A percentile compares a stretch with the other conserved stretches of the same genome.
Evolutionary conservation across 2,113 vertebrate species (phyloP).

Genomic region (Eubucco bourcierii): DNA sequence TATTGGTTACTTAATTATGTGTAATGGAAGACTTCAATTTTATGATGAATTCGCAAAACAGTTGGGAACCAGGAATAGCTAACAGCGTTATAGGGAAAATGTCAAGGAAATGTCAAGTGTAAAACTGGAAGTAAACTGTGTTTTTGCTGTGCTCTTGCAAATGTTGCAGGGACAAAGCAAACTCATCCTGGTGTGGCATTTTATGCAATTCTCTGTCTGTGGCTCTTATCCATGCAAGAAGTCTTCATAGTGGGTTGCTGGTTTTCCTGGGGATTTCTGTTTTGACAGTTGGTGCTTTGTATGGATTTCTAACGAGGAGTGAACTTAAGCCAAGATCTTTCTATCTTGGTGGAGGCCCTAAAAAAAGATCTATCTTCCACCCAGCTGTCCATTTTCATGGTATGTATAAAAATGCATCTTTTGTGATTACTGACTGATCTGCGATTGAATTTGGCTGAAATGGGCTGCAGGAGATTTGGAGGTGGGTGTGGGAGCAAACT

Average conservation of each 20-base stretch:
- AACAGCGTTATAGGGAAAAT: conserved; percentile 66
- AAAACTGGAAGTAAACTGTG: conserved; percentile 51
- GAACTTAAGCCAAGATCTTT: background rate
- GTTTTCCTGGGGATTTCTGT: background rate
- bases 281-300: background rate
- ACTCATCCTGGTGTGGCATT: background rate
- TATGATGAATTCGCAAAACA: conserved; percentile 34
- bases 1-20: background rate
- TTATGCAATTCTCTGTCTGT: background rate
- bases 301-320: background rate
- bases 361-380: background rate
- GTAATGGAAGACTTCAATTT: conserved; percentile 27
- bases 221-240: background rate
- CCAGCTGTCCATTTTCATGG: background rate
- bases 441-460: background rate
- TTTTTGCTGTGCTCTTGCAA: conserved; percentile 24
- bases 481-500: background rate
- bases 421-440: background rate
- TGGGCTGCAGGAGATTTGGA: background rate
- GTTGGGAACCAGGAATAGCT: conserved; percentile 7
- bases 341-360: background rate
- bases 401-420: background rate
- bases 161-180: background rate
- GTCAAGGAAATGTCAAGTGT: conserved; percentile 84
- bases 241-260: background rate